phyloP scores from a whole-genome alignment of 2,797 vertebrate species.

The Capromys pilorides region DNA sequence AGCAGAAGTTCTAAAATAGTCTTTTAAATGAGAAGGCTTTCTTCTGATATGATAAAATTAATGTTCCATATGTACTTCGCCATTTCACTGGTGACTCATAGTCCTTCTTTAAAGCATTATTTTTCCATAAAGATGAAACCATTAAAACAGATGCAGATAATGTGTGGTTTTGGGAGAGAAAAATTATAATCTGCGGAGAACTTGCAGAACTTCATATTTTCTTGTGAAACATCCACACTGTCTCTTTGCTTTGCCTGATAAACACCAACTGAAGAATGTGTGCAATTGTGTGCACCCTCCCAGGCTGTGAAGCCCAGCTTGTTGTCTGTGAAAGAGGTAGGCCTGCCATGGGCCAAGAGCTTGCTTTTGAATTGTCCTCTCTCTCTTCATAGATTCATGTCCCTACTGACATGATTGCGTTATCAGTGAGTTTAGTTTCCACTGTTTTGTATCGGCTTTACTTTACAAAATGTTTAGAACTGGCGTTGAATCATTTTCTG shows the following conservation, averaged over 20 bases:
- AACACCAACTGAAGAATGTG: not conserved
- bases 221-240: not conserved
- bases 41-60: not conserved
- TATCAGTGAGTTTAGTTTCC: conserved; percentile 15
- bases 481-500: not conserved
- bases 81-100: not conserved
- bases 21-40: not conserved
- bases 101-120: not conserved
- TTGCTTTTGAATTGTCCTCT: conserved; percentile 10
- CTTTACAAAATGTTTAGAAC: conserved; percentile 16
- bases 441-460: conserved; percentile 7
- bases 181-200: not conserved
- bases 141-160: not conserved
- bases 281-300: not conserved
- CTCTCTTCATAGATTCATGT: not conserved
- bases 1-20: not conserved
- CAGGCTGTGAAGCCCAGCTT: not conserved
- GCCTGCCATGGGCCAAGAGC: not conserved
- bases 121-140: conserved; percentile 48
- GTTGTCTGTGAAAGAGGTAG: not conserved
- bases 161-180: not conserved
- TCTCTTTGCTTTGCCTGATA: not conserved
- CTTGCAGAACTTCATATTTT: not conserved
- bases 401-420: not conserved
- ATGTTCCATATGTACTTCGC: not conserved